These are phyloP conservation scores for Andrena camellia DNA, from an alignment of 2,888 invertebrate genomes.

Conservation along the genomic window DNA sequence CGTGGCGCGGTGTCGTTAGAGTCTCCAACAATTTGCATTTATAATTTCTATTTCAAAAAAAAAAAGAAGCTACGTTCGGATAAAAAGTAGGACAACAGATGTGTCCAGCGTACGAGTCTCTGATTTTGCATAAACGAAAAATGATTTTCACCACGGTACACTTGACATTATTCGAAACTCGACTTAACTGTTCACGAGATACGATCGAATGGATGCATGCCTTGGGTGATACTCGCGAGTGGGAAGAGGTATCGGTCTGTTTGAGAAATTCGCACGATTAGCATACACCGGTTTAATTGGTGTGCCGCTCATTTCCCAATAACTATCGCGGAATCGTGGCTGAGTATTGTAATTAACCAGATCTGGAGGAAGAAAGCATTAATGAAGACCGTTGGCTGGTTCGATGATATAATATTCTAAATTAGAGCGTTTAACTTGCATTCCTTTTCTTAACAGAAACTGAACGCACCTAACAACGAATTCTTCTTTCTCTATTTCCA, in stretches of 20 bases:
- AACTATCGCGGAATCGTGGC: constrained; percentile 56
- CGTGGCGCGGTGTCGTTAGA: neutral
- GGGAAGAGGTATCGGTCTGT: constrained; percentile 15
- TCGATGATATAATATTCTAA: constrained; percentile 4
- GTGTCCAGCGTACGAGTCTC: too few species aligned
- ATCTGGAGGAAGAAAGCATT: neutral
- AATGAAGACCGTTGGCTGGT: constrained; percentile 14
- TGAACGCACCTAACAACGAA: too few species aligned
- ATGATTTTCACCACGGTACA: neutral
- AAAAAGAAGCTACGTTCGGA: too few species aligned
- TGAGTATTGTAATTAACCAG: constrained; percentile 57
- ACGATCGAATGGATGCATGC: constrained; percentile 18
- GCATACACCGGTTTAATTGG: constrained; percentile 63
- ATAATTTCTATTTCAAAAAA: too few species aligned
- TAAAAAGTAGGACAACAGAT: too few species aligned
- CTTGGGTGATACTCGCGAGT: constrained; percentile 30
- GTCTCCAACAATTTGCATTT: neutral
- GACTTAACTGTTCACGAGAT: neutral
- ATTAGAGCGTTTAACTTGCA: neutral
- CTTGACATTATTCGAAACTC: neutral
- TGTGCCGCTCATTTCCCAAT: constrained; percentile 63
- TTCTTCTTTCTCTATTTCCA: too few species aligned
- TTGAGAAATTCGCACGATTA: constrained; percentile 65
- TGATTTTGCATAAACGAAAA: neutral
- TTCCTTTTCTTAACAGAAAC: too few species aligned